Evolutionary conservation across 2,113 vertebrate genomes (phyloP), one percentile per base, ranked within the genome.

Genomic region (Naja naja): DNA sequence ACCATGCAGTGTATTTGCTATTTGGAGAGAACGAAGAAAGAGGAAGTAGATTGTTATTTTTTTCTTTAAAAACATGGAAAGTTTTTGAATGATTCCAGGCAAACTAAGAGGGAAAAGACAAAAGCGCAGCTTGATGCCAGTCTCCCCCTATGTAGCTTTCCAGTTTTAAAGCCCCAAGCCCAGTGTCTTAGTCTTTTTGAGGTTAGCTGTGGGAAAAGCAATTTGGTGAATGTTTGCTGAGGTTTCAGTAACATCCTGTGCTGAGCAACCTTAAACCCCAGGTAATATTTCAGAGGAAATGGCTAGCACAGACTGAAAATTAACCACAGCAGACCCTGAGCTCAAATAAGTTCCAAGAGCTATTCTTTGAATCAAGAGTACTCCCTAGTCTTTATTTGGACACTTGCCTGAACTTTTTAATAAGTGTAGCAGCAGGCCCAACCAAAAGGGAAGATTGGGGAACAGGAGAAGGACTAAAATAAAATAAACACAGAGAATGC

Each of bases 271-370:
- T 96, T 98, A 98, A 98, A 98, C 97, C 97, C 96, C 96, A 98
- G 98, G 97, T 98, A 98, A 97, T 97, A 96, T 98, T 98, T 98
- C 98, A 96, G 96, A 97, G 97, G 97, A 98, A 98, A 98, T 95
- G 97, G 98, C 96, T 97, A 97, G 96, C 95, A 97, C 97, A 98
- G 98, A 97, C 97, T 98, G 97, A 98, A 98, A 98, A 98, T 97
- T 94, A 97, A 97, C 96, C 95, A 93, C 96, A 98, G 98, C 97
- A 96, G 97, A 98, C 97, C 97, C 95, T 95, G 94, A 97, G 97
- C 96, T 97, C 97, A 98, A 98, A 96, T 96, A 97, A 97, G 96
- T 97, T 97, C 96, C 95, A 97, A 95, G 96, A 97, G 97, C 95
- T 94, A 97, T 96, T 97, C 97, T 96, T 97, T 96, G 98, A 98